Base-by-base conservation (phyloP, 2,797 vertebrate species). In the Gymnoscopelus braueri region DNA sequence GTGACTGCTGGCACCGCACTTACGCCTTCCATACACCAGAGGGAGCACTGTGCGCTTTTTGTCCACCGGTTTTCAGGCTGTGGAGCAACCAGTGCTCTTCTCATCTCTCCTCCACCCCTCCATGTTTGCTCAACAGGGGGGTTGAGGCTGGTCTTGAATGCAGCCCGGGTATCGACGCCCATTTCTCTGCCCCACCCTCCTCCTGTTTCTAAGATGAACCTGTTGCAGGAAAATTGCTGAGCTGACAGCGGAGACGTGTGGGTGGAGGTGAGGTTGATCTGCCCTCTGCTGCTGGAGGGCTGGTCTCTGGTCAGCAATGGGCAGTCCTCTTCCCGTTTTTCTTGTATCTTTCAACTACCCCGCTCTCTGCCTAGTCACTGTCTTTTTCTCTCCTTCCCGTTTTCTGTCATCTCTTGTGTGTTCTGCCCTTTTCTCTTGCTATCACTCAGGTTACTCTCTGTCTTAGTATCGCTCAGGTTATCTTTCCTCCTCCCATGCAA, bases 11-110 rank as follows among this genome's bases (percentile, higher is more conserved):
- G 44, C 55, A 10, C 66, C 58, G 88, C 79, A 90, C 51, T 84
- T 19, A 55, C 64, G 3, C 4, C 12, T 3, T 23, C 50, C 13
- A 7, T 0, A 87, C 91, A 80, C 90, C 80, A 92, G 93, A 92
- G 91, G 91, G 91, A 78, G 91, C 70, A 62, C 87, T 75, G 76
- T 44, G 39, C 39, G 75, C 79, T 81, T 82, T 82, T 85, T 24
- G 52, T 82, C 83, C 68, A 51, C 32, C 55, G 23, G 39, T 56
- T 24, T 12, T 71, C 65, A 65, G 69, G 39, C 7, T 10, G 39
- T 10, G 39, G 39, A 58, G 32, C 58, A 19, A 0, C 70, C 60
- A 13, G 0, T 51, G 0, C 1, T 23, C 24, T 14, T 2, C 74
- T 24, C 24, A 59, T 10, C 26, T 6, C 3, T 6, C 64, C 23